Evolutionary conservation across 2,797 vertebrate genomes (phyloP).

Genomic region (Trachurus trachurus): DNA sequence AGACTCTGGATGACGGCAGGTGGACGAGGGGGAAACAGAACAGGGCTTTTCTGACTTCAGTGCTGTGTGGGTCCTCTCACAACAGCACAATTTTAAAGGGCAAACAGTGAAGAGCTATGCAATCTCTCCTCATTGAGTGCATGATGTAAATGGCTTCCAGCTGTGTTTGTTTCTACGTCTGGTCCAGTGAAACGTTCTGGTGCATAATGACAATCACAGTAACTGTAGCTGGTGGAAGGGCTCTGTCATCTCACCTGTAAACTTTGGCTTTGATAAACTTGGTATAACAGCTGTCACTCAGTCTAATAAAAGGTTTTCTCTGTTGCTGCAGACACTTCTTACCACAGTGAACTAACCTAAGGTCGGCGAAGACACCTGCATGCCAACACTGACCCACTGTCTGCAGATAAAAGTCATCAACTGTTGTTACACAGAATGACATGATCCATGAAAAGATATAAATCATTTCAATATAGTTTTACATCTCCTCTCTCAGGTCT

Average conservation of each 20-base stretch:
- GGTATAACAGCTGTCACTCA: constrained; percentile 66
- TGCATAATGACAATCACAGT: constrained; percentile 88
- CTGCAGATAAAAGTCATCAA: no score
- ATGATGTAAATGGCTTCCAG: constrained; percentile 81
- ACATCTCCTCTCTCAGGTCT: no score
- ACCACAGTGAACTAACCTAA: background rate
- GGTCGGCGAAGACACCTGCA: background rate
- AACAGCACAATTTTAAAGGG: constrained; percentile 83
- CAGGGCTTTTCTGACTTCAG: constrained; percentile 63
- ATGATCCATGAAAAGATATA: no score
- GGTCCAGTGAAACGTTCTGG: constrained; percentile 82
- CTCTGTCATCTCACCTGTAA: constrained; percentile 82
- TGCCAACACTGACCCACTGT: no score
- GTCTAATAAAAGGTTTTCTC: constrained; percentile 78
- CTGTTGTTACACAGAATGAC: no score
- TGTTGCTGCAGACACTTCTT: constrained; percentile 36
- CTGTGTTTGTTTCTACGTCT: constrained; percentile 62
- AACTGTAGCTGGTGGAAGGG: constrained; percentile 89
- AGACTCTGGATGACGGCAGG: constrained; percentile 1
- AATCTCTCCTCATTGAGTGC: constrained; percentile 85
- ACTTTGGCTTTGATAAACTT: constrained; percentile 64
- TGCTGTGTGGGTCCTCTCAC: constrained; percentile 41
- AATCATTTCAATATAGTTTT: no score
- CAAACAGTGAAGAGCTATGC: constrained; percentile 89
- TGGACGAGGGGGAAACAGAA: constrained; percentile 21